These are phyloP conservation scores for Carcina quercana DNA, from an alignment of 2,888 invertebrate genomes.

Conservation along the genomic window DNA sequence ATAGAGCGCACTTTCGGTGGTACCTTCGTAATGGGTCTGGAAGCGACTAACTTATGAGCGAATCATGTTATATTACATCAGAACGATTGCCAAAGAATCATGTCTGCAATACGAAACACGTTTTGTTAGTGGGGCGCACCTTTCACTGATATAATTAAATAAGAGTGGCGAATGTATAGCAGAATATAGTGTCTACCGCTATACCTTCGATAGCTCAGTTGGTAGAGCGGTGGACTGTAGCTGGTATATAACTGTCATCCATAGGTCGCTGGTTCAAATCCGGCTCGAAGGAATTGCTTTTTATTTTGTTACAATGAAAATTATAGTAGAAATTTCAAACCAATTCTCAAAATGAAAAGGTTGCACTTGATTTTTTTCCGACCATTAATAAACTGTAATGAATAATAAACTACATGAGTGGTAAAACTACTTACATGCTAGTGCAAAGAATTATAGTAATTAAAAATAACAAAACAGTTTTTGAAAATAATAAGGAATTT, in stretches of 20 bases:
- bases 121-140: conserved; percentile 2
- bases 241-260: conserved; percentile 48
- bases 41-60: no score
- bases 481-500: no score
- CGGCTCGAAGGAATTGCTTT: conserved; percentile 68
- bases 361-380: no score
- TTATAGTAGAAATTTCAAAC: not conserved
- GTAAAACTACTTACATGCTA: no score
- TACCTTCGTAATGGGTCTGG: no score
- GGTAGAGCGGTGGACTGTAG: conserved; percentile 71
- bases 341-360: not conserved
- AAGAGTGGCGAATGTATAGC: not conserved
- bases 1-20: no score
- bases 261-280: conserved; percentile 78
- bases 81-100: no score
- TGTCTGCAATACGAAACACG: conserved; percentile 2
- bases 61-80: no score
- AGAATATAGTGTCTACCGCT: not conserved
- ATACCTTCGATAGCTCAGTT: conserved; percentile 73
- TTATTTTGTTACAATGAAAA: conserved; percentile 10
- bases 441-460: no score
- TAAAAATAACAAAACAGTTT: no score
- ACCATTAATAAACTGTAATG: no score
- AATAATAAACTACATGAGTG: no score
- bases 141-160: conserved; percentile 2